Percentiles rank a stretch among this genome's conserved stretches.
phyloP scores from a whole-genome alignment of 2,797 vertebrate species.

The Pelodytes ibericus region DNA sequence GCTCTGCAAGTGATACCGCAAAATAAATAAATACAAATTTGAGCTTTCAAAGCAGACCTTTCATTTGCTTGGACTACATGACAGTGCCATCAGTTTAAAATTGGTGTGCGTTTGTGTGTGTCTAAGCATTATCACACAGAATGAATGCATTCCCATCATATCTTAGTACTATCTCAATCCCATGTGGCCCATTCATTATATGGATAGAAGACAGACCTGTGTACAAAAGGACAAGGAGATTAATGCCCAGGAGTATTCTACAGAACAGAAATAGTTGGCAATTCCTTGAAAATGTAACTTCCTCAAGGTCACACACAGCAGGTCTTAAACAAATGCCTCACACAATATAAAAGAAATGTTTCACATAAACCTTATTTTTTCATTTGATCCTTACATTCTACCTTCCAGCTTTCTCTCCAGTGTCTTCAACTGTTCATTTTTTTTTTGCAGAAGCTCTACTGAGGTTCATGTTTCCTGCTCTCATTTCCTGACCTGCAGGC shows the following conservation, averaged over 20 bases:
- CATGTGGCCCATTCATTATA: neutral
- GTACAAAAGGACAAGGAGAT: neutral
- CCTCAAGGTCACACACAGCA: constrained; percentile 36
- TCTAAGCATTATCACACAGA: neutral
- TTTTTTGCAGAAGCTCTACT: constrained; percentile 28
- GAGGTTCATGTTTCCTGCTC: constrained; percentile 45
- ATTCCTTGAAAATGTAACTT: constrained; percentile 22
- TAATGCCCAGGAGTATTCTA: constrained; percentile 1
- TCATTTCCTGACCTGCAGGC: constrained; percentile 54
- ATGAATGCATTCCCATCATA: neutral
- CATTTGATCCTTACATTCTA: constrained; percentile 19
- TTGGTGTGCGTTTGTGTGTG: neutral
- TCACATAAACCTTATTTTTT: constrained; percentile 35
- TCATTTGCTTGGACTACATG: no score
- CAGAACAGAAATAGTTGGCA: constrained; percentile 13
- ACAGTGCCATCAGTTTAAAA: no score
- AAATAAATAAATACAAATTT: no score
- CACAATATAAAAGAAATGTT: constrained; percentile 36
- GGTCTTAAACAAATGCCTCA: constrained; percentile 18
- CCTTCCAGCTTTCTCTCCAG: constrained; percentile 24
- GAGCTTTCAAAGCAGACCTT: no score
- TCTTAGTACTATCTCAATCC: neutral
- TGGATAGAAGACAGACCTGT: constrained; percentile 13
- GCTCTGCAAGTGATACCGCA: no score
- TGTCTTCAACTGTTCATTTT: constrained; percentile 30